Base-by-base conservation (phyloP, 1,140 invertebrate species). In the Metopolophium dirhodum region DNA sequence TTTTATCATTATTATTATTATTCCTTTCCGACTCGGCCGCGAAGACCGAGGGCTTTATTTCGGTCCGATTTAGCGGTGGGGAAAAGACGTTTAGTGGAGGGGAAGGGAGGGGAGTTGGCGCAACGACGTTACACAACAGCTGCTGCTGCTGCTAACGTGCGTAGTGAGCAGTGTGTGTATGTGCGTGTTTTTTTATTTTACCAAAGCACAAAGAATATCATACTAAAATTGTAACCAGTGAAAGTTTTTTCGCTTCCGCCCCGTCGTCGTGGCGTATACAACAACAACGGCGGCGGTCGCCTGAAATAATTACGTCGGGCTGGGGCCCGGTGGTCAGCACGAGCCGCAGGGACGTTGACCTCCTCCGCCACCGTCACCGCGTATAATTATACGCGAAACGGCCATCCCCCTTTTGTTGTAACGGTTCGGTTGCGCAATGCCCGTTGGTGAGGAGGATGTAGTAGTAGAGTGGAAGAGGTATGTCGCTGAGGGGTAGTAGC, bases 221-320 rank as follows among this genome's bases (percentile, higher is more conserved):
- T 37, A 68, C 37, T 68, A 37, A 47, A 47, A 49, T 85, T 82
- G 57, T 57, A 20, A 51, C 82, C 49, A 93, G 91, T 93, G 91
- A 93, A 93, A 93, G 91, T 93, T 93, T 93, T 91, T 93, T 93
- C 91, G 91, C 91, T 93, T 93, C 91, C 91, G 91, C 91, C 45
- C 91, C 68, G 35, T 49, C 35, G 57, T 26, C n/a, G 82, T 6
- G 20, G 35, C 4, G 45, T 30, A 49, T 30, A 88, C 54, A 90
- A 90, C 11, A 90, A 26, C 89, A 68, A 45, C 54, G 51, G 49
- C 37, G 54, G 35, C 26, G 68, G 91, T 49, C 91, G 91, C 41
- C 35, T 23, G 35, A 82, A 82, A 83, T 83, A 92, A 92, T 92
- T 83, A 83, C 68, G 9, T 18, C 77, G 45, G 26, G 45, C 7